Conservation (phyloP, 2,888 invertebrate species). For the Archips crataeganus region DNA sequence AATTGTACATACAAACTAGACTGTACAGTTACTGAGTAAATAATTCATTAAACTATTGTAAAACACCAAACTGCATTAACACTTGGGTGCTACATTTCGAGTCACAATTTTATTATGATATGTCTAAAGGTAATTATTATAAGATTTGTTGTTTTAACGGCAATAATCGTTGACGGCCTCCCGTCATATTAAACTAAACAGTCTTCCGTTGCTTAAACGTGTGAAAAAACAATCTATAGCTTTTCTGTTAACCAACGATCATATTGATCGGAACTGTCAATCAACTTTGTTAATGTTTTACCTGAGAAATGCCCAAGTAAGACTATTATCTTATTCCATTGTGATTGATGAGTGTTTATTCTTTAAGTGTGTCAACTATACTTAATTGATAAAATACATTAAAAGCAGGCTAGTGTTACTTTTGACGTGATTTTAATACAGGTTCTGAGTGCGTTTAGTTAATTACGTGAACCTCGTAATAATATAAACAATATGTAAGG, state of each 20-base stretch:
- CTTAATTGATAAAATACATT: not conserved
- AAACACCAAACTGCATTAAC: slow-evolving; percentile 31
- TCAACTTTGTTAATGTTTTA: not conserved
- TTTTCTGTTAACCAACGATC: not conserved
- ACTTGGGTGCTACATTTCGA: slow-evolving; percentile 43
- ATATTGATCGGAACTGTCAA: not conserved
- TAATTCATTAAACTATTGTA: slow-evolving; percentile 31
- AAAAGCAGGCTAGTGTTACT: slow-evolving; percentile 8
- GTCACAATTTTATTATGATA: slow-evolving; percentile 30
- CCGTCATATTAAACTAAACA: not conserved
- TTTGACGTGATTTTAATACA: slow-evolving; percentile 41
- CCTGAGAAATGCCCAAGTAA: not conserved
- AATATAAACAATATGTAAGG: slow-evolving; percentile 39
- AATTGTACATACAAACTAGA: slow-evolving; percentile 11
- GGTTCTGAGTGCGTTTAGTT: slow-evolving; percentile 41
- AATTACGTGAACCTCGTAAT: slow-evolving; percentile 45
- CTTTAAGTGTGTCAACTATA: not conserved
- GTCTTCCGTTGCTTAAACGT: slow-evolving; percentile 6
- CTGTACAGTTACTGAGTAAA: slow-evolving; percentile 37
- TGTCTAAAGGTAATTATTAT: slow-evolving; percentile 16
- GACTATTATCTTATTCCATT: not conserved
- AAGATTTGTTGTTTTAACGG: slow-evolving; percentile 27
- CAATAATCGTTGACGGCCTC: slow-evolving; percentile 16
- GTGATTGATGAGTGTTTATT: not conserved
- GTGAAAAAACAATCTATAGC: not conserved